phyloP scores from a whole-genome alignment of 2,113 vertebrate genomes.

The Cromileptes altivelis region DNA sequence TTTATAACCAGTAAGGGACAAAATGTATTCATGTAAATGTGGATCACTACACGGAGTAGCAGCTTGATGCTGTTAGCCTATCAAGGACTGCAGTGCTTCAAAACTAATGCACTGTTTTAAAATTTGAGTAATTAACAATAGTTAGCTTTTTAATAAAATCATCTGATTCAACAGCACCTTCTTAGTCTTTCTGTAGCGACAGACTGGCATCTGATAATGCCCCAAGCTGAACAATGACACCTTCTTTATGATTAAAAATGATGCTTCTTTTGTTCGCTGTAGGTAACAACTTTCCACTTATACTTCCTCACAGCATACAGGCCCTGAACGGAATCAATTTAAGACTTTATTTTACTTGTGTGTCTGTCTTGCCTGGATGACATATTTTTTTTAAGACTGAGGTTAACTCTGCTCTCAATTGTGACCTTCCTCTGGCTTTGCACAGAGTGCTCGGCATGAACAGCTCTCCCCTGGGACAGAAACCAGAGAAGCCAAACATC shows the following conservation, averaged over 20 bases:
- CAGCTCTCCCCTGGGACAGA: constrained; percentile 30
- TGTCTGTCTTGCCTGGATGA: not conserved
- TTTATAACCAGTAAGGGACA: not conserved
- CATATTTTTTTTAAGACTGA: not conserved
- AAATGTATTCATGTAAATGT: not conserved
- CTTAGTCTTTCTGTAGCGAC: not conserved
- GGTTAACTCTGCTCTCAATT: constrained; percentile 7
- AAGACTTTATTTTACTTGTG: too few species aligned
- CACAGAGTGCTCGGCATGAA: not conserved
- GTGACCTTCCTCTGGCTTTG: constrained; percentile 15
- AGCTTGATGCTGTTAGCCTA: not conserved
- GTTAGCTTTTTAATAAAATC: not conserved
- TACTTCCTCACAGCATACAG: not conserved
- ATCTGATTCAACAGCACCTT: not conserved
- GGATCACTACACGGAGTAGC: not conserved
- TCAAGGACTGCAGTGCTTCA: not conserved
- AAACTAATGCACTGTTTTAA: not conserved
- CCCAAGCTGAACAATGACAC: not conserved
- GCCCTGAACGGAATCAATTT: not conserved
- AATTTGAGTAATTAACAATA: not conserved
- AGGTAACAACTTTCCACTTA: not conserved
- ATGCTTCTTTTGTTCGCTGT: not conserved
- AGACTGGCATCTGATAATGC: not conserved
- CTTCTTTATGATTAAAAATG: not conserved
- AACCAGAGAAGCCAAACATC: constrained; percentile 36